Evolutionary conservation across 2,113 vertebrate genomes (phyloP), one percentile per base, ranked within the genome.

Genomic region (Miniopterus natalensis): DNA sequence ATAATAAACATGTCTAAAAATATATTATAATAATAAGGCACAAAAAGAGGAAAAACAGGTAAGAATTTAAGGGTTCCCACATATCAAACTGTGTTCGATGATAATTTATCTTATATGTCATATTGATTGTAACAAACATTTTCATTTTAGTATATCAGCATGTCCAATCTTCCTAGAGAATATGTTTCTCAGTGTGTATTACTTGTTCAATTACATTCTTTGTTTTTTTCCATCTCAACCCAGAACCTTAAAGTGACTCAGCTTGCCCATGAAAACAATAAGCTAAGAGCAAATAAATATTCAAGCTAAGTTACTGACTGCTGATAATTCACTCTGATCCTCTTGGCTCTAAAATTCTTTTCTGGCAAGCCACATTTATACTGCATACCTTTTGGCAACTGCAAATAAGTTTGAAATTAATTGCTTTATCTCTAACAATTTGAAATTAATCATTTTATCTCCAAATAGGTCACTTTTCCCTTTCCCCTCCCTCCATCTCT

Each of bases 401-500:
- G 8, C 5, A 74, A 79, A 27, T 40, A 86, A 51, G 3, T 61
- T 88, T 84, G 55, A 63, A 92, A 84, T 71, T 36, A 70, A 57
- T 57, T 78, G 14, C 12, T 70, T 68, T 84, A 14, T 78, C 25
- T 73, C 36, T 51, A 51, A 85, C 10, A 36, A 45, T 83, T 78
- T 88, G 63, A 63, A 92, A 84, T 55, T 20, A 70, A 40, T 42
- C 55, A 1, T 13, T 77, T 68, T 78, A 14, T 65, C 29, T 73
- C 14, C 59, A 55, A 75, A 87, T 47, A 91, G 21, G 21, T 23
- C 9, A 42, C 51, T 13, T 21, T 47, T 1, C 3, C 18, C 53
- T 13, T 57, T 57, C 23, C 9, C 15, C 0, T 25, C 1, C 6
- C 12, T 49, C 23, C 25, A 6, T n/a, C 2, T 53, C 0, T 36